Evolutionary conservation across 2,113 vertebrate genomes (phyloP).

Genomic region (Synchiropus splendidus): DNA sequence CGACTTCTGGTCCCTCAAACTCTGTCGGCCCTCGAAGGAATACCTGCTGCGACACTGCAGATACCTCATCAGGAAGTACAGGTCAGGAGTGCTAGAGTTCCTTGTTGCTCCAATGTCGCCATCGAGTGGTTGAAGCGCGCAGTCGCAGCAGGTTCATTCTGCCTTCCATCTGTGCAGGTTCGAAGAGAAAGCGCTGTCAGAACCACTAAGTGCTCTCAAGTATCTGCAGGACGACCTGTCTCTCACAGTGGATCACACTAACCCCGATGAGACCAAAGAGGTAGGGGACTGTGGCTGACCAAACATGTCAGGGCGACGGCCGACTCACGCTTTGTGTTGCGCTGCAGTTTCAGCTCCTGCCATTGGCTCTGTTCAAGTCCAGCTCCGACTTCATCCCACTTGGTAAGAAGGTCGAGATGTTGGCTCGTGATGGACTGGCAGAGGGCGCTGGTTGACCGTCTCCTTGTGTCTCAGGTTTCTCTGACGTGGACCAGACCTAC

Average conservation of each 20-base stretch:
- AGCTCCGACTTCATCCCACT: conserved; percentile 93
- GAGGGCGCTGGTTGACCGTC: no score
- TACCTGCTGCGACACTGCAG: conserved; percentile 94
- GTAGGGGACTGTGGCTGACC: conserved; percentile 46
- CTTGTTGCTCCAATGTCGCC: conserved; percentile 8
- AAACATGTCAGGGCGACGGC: background rate
- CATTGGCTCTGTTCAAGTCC: conserved; percentile 93
- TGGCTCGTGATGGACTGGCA: no score
- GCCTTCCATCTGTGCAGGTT: conserved; percentile 68
- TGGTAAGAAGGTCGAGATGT: conserved; percentile 71
- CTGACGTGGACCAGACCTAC: conserved; percentile 93
- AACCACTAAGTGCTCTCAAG: conserved; percentile 89
- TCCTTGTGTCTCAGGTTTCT: conserved; percentile 74
- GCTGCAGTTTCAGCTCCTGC: conserved; percentile 91
- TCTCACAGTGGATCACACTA: conserved; percentile 93
- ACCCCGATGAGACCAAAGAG: conserved; percentile 96
- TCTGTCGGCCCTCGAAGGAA: conserved; percentile 95
- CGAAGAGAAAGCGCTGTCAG: conserved; percentile 93
- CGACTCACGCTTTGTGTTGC: conserved; percentile 6
- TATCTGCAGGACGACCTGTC: conserved; percentile 97
- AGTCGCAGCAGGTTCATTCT: conserved; percentile 1
- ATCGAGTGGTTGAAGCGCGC: conserved; percentile 26
- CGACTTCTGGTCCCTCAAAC: conserved; percentile 97
- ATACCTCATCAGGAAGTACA: conserved; percentile 97
- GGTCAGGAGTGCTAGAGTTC: conserved; percentile 52